Evolutionary conservation across 2,888 invertebrate species (phyloP).

Genomic region (Rotaria socialis): DNA sequence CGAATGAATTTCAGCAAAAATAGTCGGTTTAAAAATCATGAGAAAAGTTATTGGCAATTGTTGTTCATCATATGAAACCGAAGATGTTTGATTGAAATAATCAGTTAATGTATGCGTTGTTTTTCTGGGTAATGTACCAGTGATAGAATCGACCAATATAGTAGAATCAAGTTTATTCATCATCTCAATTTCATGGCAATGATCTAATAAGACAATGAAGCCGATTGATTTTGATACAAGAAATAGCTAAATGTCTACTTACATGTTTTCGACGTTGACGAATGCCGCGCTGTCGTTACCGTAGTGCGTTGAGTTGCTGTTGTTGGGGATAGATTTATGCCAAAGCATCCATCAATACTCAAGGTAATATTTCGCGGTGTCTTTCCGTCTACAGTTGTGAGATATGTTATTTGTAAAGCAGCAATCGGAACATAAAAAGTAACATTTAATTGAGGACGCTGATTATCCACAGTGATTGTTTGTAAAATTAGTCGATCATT

Average conservation of each 20-base stretch:
- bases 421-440: neutral
- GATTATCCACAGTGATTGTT: neutral
- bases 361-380: neutral
- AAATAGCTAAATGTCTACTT: no score
- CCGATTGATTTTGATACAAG: no score
- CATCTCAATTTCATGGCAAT: no score
- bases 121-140: no score
- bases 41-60: neutral
- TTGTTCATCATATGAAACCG: no score
- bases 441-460: neutral
- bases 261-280: no score
- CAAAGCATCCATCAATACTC: neutral
- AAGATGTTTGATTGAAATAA: no score
- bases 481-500: neutral
- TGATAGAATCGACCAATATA: no score
- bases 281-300: no score
- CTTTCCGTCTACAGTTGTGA: neutral
- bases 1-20: neutral
- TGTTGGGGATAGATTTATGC: neutral
- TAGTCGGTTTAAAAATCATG: neutral
- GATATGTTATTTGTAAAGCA: neutral
- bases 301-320: neutral
- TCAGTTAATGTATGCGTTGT: no score
- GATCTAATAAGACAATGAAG: no score
- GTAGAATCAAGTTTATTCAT: no score